These are phyloP conservation scores for Neomonachus schauinslandi DNA, from an alignment of 2,113 vertebrate genomes.

Conservation along the genomic window DNA sequence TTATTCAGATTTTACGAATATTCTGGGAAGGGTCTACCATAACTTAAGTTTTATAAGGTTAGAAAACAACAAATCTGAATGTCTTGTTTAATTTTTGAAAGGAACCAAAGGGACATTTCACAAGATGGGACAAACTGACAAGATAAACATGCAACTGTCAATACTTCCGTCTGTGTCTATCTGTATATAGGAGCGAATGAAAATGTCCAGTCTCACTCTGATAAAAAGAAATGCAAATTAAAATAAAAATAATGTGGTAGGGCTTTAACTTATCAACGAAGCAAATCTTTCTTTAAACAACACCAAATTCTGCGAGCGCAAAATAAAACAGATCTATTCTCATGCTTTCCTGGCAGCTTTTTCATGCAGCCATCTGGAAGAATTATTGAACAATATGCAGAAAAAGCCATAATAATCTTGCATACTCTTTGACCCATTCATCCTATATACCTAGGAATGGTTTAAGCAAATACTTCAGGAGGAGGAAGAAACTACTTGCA, in stretches of 20 bases:
- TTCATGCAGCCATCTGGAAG: not conserved
- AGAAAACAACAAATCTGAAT: not conserved
- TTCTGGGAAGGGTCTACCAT: not conserved
- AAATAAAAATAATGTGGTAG: not conserved
- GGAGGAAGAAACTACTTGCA: not conserved
- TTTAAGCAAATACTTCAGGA: not conserved
- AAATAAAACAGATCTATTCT: not conserved
- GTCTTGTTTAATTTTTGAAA: not conserved
- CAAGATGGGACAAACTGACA: not conserved
- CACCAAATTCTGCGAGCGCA: not conserved
- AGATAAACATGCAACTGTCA: not conserved
- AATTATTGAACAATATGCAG: not conserved
- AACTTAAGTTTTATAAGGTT: not conserved
- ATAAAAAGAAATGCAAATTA: not conserved
- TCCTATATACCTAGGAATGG: not conserved
- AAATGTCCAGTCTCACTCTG: not conserved
- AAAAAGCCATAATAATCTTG: not conserved
- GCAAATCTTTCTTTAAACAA: not conserved
- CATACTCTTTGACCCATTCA: not conserved
- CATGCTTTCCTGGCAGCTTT: not conserved
- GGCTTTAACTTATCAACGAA: not conserved
- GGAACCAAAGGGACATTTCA: not conserved
- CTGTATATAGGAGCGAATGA: not conserved
- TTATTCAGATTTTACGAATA: constrained; percentile 1
- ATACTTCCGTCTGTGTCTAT: not conserved